Evolutionary conservation across 2,888 invertebrate species (phyloP), one percentile per base, ranked within the genome.

Genomic region (Rotaria sp.): DNA sequence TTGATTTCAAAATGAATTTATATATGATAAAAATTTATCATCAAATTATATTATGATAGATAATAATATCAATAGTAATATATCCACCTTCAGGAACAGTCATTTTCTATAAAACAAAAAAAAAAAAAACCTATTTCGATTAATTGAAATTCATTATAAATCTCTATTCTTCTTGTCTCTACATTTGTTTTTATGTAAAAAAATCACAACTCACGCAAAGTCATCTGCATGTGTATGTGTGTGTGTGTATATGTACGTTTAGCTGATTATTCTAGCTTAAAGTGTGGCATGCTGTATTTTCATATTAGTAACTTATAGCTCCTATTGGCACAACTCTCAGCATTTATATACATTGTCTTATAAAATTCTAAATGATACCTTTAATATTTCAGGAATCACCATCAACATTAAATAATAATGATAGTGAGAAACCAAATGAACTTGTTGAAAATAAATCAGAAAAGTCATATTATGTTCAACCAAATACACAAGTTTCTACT

Each of bases 151-250:
- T 13, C 13, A 8, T 2, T 59, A 67, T 67, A 30, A 18, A 15
- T 67, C 67, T 67, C 67, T 15, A 67, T 67, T 30, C 67, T 67
- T 67, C 67, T 67, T 67, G 30, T 67, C 67, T 67, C 67, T 67
- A 35, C 35, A 18, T 67, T 13, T 35, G 35, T 67, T 67, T 67
- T 18, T 15, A 67, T 15, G 5, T 67, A 67, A 67, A 15, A 18
- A n/a, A 30, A 67, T 67, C 30, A 67, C 35, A 67, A 35, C 35
- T 35, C 67, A 67, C 11, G 67, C 35, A 15, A 2, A 67, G 18
- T 67, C 67, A n/a, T 15, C 8, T 67, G 67, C n/a, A 10, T 8
- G 11, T 35, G 15, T 30, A 18, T 67, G 67, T 59, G 57, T 59
- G 57, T 59, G 57, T 59, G n/a, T 59, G n/a, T 55, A 1, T 59